A percentile compares a stretch with the other conserved stretches of the same genome.
These are phyloP conservation scores for Papilio protenor DNA, from an alignment of 2,888 invertebrate genomes.

Conservation along the genomic window DNA sequence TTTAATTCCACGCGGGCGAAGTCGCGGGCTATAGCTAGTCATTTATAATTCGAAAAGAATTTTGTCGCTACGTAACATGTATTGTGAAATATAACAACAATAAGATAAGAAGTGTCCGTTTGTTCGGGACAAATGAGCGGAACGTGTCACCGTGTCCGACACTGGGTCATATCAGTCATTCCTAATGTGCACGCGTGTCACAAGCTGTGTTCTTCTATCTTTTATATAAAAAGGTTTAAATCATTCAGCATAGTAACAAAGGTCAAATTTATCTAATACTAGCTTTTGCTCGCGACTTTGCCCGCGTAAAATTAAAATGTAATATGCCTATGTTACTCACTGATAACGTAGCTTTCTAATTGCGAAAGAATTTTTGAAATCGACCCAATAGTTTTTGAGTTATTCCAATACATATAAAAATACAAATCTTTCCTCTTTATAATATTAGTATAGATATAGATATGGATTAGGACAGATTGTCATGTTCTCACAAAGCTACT, in stretches of 20 bases:
- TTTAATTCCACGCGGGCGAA: too few relatives aligned
- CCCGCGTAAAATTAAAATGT: not conserved
- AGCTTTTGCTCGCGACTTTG: too few relatives aligned
- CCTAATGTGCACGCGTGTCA: slow-evolving; percentile 17
- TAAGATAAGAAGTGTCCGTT: slow-evolving; percentile 29
- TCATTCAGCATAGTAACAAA: not conserved
- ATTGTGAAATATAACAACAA: slow-evolving; percentile 20
- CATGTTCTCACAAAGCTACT: not conserved
- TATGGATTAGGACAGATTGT: not conserved
- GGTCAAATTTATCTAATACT: not conserved
- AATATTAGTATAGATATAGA: too few relatives aligned
- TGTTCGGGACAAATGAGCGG: slow-evolving; percentile 37
- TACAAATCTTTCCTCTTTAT: too few relatives aligned
- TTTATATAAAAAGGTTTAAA: not conserved
- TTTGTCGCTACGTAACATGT: not conserved
- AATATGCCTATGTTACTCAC: too few relatives aligned
- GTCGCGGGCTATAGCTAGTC: not conserved
- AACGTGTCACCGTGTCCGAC: slow-evolving; percentile 30
- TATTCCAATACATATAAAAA: too few relatives aligned
- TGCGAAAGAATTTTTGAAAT: too few relatives aligned
- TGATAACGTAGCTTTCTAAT: too few relatives aligned
- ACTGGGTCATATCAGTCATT: slow-evolving; percentile 6
- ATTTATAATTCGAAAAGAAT: not conserved
- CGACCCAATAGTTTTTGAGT: too few relatives aligned
- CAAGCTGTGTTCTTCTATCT: not conserved